A percentile compares a stretch with the other conserved stretches of the same genome.
phyloP scores from a whole-genome alignment of 1,140 invertebrate species.

The Formica exsecta region DNA sequence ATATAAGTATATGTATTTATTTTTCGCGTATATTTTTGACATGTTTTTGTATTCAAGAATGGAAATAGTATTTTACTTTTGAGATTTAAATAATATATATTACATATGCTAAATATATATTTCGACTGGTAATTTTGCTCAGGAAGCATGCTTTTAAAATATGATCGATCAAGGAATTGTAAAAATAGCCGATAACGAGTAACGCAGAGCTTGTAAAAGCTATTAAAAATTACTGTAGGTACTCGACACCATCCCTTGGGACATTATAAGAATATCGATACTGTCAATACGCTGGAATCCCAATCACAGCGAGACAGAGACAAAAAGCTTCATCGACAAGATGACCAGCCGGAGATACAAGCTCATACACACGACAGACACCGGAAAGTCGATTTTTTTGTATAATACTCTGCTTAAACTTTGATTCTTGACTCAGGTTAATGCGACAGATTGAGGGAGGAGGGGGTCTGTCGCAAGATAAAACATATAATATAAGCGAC shows the following conservation, averaged over 20 bases:
- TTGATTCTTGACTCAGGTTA: slow-evolving; percentile 69
- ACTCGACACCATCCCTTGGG: slow-evolving; percentile 85
- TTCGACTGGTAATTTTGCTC: not conserved
- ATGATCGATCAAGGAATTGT: not conserved
- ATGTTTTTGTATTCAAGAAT: not conserved
- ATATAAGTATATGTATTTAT: not conserved
- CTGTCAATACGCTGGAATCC: slow-evolving; percentile 84
- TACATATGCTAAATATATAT: not conserved
- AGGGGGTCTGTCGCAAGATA: slow-evolving; percentile 32
- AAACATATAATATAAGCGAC: slow-evolving; percentile 30
- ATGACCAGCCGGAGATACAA: slow-evolving; percentile 81
- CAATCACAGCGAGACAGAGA: slow-evolving; percentile 82
- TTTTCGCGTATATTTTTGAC: not conserved
- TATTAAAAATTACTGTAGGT: slow-evolving; percentile 77
- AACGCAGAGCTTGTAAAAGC: slow-evolving; percentile 10
- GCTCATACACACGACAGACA: slow-evolving; percentile 75
- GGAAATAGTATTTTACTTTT: not conserved
- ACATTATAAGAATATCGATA: slow-evolving; percentile 83
- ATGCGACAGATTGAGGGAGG: slow-evolving; percentile 1
- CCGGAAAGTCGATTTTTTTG: slow-evolving; percentile 83
- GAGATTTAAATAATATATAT: not conserved
- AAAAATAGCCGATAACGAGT: slow-evolving; percentile 21
- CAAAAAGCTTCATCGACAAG: slow-evolving; percentile 82
- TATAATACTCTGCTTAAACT: slow-evolving; percentile 83
- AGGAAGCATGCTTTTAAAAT: not conserved